Conservation (phyloP, 2,113 vertebrate genomes). For the Rhinogobius similis region DNA sequence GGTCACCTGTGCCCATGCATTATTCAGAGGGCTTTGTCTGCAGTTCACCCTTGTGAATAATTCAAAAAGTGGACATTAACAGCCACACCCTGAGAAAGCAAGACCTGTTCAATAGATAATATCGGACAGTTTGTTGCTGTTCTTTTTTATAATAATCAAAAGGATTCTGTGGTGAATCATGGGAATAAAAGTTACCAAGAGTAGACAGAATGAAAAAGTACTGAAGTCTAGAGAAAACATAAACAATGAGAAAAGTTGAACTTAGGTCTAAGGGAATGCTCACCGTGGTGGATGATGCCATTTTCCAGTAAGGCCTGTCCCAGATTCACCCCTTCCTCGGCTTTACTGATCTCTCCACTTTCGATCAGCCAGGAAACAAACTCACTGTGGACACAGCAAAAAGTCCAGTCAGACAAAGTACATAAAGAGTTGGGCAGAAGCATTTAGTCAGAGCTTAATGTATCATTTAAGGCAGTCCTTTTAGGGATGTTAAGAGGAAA, state of each 20-base stretch:
- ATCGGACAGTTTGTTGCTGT: neutral
- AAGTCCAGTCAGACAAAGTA: neutral
- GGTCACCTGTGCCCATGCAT: slow-evolving; percentile 38
- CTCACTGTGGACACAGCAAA: slow-evolving; percentile 81
- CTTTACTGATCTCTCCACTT: slow-evolving; percentile 95
- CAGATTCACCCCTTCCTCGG: slow-evolving; percentile 95
- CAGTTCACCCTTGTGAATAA: slow-evolving; percentile 40
- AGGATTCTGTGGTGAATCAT: slow-evolving; percentile 6
- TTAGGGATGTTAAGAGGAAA: too few relatives aligned
- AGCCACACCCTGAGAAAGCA: slow-evolving; percentile 22
- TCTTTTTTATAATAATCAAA: neutral
- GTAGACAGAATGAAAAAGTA: neutral
- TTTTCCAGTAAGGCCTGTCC: slow-evolving; percentile 97
- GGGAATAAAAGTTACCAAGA: slow-evolving; percentile 1
- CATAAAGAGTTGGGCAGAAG: neutral
- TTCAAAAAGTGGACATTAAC: slow-evolving; percentile 27
- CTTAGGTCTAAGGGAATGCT: slow-evolving; percentile 65
- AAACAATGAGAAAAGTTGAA: neutral
- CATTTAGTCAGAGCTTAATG: neutral
- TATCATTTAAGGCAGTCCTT: neutral
- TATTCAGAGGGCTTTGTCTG: slow-evolving; percentile 37
- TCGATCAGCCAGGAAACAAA: slow-evolving; percentile 97
- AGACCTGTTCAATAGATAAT: slow-evolving; percentile 9
- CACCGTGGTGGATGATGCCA: slow-evolving; percentile 97
- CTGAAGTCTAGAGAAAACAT: neutral